Base-by-base conservation (phyloP, 2,888 invertebrate species). In the Aethes cnicana region DNA sequence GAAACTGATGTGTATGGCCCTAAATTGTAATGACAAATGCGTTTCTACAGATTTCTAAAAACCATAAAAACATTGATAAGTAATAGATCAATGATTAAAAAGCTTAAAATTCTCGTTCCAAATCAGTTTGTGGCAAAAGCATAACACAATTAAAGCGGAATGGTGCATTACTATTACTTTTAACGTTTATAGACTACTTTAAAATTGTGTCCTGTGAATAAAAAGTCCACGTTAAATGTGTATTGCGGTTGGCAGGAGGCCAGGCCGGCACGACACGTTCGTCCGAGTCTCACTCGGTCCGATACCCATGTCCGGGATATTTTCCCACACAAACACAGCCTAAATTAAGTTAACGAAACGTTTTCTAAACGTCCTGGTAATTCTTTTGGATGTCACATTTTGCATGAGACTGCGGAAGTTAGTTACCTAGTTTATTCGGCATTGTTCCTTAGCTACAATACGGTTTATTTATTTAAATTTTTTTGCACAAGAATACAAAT, bases 201-300 rank as follows among this genome's bases (percentile, higher is more conserved):
- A 80, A 80, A 84, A 82, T 78, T 74, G 80, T 81, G 81, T 80
- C 74, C 79, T 78, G 78, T 76, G 78, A 77, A 80, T 81, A 82
- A 82, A 84, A 82, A 75, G 72, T 74, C 61, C 65, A 71, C 69
- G 76, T 81, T 76, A 77, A 80, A 79, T 53, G 58, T 54, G 47
- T 57, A 83, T 80, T 76, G 81, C 72, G 78, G 78, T 77, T 87
- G 87, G 87, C 79, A 56, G 48, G 48, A 55, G 61, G 84, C 87
- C 87, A 87, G 55, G 60, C 72, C 69, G 74, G 79, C 75, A 74
- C 69, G 63, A 62, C 71, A 76, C 73, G 76, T 74, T 68, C 68
- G 68, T 75, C 76, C 71, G 74, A 70, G 74, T 83, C 79, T 81
- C 74, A 77, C 78, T 77, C 72, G 66, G 63, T 55, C 62, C 65